A percentile compares a stretch with the other conserved stretches of the same genome.
phyloP scores from a whole-genome alignment of 2,113 vertebrate species.

The Alethe castanea region DNA sequence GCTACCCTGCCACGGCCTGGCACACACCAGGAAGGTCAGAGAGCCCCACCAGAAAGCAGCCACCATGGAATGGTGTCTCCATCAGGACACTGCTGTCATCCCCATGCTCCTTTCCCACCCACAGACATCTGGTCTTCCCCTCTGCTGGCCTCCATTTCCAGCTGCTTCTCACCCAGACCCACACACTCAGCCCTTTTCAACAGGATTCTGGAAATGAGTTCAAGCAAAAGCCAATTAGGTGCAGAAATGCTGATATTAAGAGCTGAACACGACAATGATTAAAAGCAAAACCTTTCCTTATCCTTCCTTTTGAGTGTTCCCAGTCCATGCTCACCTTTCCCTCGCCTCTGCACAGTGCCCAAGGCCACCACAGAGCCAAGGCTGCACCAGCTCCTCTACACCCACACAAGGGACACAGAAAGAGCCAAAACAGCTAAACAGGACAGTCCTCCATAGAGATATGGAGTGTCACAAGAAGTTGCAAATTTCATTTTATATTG shows the following conservation, averaged over 20 bases:
- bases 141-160: background rate
- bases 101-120: background rate
- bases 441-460: background rate
- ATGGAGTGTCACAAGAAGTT: background rate
- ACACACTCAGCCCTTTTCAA: background rate
- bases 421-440: background rate
- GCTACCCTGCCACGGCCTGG: too few species aligned
- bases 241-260: background rate
- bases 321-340: fast-evolving
- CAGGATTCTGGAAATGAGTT: background rate
- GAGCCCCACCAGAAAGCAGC: background rate
- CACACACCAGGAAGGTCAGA: background rate
- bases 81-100: background rate
- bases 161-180: background rate
- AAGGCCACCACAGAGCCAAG: background rate
- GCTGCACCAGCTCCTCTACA: background rate
- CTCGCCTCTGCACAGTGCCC: background rate
- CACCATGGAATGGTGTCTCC: fast-evolving
- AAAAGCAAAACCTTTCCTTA: background rate
- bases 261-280: background rate
- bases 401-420: background rate
- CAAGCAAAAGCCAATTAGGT: background rate
- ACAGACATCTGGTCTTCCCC: background rate
- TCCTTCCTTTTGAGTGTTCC: background rate
- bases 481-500: background rate